Evolutionary conservation across 1,140 invertebrate species (phyloP).

Genomic region (Hormaphis cornu): DNA sequence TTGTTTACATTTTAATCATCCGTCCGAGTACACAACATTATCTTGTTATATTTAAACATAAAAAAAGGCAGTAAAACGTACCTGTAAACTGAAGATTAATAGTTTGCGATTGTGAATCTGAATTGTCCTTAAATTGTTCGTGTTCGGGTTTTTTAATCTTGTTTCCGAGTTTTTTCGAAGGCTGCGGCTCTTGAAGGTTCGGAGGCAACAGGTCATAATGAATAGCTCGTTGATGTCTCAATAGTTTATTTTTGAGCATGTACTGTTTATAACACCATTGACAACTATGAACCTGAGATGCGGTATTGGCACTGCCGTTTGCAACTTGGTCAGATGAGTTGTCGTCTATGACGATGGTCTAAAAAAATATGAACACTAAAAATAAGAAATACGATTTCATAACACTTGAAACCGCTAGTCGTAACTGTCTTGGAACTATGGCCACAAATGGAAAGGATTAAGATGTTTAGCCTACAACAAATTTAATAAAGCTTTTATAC

Average conservation of each 20-base stretch:
- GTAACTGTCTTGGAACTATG: too few relatives aligned
- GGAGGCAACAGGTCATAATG: slow-evolving; percentile 48
- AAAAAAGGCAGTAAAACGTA: background rate
- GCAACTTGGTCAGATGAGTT: background rate
- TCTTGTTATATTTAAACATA: too few relatives aligned
- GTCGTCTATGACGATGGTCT: slow-evolving; percentile 1
- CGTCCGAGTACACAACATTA: too few relatives aligned
- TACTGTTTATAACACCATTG: slow-evolving; percentile 78
- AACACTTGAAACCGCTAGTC: too few relatives aligned
- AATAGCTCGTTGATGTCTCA: slow-evolving; percentile 71
- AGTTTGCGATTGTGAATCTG: background rate
- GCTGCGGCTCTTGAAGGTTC: background rate
- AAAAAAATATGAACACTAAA: background rate
- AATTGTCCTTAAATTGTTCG: too few relatives aligned
- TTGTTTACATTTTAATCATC: too few relatives aligned
- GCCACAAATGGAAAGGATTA: too few relatives aligned
- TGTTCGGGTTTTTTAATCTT: background rate
- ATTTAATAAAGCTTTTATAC: too few relatives aligned
- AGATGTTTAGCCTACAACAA: too few relatives aligned
- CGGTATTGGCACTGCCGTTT: slow-evolving; percentile 45
- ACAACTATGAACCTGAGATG: slow-evolving; percentile 63
- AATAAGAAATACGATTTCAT: too few relatives aligned
- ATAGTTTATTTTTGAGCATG: slow-evolving; percentile 67
- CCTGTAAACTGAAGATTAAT: slow-evolving; percentile 24
- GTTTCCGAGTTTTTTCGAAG: background rate